Conservation (phyloP, 2,888 invertebrate species). For the Trissonchulus sp. region DNA sequence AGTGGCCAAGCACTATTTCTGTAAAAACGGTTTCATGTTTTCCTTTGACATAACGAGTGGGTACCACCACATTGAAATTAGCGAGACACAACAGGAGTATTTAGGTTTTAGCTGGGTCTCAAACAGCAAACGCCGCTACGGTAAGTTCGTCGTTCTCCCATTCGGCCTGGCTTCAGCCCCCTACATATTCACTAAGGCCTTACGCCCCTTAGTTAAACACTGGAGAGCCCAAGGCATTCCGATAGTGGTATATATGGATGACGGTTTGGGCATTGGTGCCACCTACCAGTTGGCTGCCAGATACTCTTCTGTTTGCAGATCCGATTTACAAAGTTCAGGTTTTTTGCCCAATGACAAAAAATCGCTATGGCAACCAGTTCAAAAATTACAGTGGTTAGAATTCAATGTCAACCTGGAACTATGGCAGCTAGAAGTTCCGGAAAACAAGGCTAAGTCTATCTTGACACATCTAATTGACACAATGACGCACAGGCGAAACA, state of each 20-base stretch:
- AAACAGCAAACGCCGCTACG: neutral
- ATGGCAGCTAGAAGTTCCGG: neutral
- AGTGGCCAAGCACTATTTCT: neutral
- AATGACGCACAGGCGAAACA: too few species aligned
- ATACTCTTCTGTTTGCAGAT: neutral
- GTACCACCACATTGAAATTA: constrained; percentile 6
- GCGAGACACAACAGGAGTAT: neutral
- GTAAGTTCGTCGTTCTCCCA: neutral
- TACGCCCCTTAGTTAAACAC: constrained; percentile 5
- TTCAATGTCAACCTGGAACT: neutral
- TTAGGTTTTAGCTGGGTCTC: constrained; percentile 4
- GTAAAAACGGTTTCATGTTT: neutral
- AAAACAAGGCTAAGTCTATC: too few species aligned
- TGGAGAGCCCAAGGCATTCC: neutral
- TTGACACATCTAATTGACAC: too few species aligned
- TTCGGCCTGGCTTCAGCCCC: constrained; percentile 7
- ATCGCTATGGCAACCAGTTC: neutral
- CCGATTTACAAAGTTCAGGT: neutral
- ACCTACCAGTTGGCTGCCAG: neutral
- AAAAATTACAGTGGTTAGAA: neutral
- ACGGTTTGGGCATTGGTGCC: neutral
- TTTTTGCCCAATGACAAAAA: neutral
- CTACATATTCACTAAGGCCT: neutral
- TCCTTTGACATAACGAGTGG: constrained; percentile 6
- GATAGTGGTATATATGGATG: neutral